Evolutionary conservation across 2,888 invertebrate species (phyloP).

Genomic region (Villa cingulata): DNA sequence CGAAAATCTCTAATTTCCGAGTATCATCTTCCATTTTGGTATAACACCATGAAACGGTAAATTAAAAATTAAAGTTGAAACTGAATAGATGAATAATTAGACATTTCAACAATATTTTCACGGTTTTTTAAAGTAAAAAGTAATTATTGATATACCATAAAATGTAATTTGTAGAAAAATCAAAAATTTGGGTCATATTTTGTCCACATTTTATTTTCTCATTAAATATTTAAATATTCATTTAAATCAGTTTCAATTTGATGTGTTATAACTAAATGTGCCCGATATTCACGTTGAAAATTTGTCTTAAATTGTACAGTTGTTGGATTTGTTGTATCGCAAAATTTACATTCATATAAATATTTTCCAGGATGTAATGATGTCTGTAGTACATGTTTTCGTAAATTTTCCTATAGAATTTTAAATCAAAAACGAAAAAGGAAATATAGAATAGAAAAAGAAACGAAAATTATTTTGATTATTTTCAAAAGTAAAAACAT

Average conservation of each 20-base stretch:
- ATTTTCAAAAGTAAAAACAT: neutral
- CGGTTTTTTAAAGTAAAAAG: too few species aligned
- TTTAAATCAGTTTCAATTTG: neutral
- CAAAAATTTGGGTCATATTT: too few species aligned
- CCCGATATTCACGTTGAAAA: constrained; percentile 24
- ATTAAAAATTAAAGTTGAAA: too few species aligned
- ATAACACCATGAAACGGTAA: too few species aligned
- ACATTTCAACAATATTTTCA: too few species aligned
- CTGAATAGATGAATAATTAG: too few species aligned
- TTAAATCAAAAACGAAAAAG: constrained; percentile 20
- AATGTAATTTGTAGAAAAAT: too few species aligned
- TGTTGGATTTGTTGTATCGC: constrained; percentile 33
- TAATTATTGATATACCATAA: too few species aligned
- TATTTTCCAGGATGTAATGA: constrained; percentile 62
- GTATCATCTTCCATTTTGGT: too few species aligned
- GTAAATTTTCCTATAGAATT: constrained; percentile 79
- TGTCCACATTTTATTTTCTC: too few species aligned
- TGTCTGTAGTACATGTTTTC: constrained; percentile 72
- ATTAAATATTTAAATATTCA: too few species aligned
- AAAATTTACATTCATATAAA: constrained; percentile 65
- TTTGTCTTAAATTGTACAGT: constrained; percentile 24
- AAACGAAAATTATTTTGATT: neutral
- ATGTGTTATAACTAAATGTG: constrained; percentile 19
- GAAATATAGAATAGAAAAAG: neutral
- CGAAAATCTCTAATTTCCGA: too few species aligned